Conservation (phyloP, 2,113 vertebrate genomes). For the Rhinopithecus roxellana region DNA sequence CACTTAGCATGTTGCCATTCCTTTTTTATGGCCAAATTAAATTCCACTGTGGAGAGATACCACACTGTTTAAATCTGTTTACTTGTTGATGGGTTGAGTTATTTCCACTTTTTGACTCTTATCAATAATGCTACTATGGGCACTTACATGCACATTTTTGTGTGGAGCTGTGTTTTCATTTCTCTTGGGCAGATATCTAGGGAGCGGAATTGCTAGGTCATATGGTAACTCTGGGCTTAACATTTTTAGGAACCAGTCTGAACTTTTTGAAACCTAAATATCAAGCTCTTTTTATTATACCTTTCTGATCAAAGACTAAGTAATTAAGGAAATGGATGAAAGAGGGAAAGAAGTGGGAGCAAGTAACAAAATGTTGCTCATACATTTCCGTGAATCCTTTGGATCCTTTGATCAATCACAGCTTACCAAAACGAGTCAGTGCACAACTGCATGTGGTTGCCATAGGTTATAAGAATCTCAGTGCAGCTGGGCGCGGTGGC, state of each 20-base stretch:
- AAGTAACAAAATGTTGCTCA: not conserved
- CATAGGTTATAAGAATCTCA: not conserved
- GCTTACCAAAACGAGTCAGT: rapidly evolving
- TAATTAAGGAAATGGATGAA: not conserved
- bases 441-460: rapidly evolving
- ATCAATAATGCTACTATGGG: rapidly evolving
- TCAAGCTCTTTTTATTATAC: not conserved
- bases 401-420: no score
- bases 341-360: not conserved
- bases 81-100: not conserved
- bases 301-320: not conserved
- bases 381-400: not conserved
- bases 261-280: not conserved
- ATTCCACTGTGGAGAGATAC: rapidly evolving
- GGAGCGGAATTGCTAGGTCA: not conserved
- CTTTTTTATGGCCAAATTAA: not conserved
- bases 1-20: not conserved
- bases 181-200: not conserved
- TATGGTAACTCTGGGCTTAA: not conserved
- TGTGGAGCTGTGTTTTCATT: not conserved
- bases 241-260: not conserved
- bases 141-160: not conserved
- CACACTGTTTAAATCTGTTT: not conserved
- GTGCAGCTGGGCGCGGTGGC: rapidly evolving
- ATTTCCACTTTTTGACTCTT: not conserved